Percentiles rank a stretch among this genome's conserved stretches.
These are phyloP conservation scores for Megaleporinus macrocephalus DNA, from an alignment of 2,113 vertebrate genomes.

Conservation along the genomic window DNA sequence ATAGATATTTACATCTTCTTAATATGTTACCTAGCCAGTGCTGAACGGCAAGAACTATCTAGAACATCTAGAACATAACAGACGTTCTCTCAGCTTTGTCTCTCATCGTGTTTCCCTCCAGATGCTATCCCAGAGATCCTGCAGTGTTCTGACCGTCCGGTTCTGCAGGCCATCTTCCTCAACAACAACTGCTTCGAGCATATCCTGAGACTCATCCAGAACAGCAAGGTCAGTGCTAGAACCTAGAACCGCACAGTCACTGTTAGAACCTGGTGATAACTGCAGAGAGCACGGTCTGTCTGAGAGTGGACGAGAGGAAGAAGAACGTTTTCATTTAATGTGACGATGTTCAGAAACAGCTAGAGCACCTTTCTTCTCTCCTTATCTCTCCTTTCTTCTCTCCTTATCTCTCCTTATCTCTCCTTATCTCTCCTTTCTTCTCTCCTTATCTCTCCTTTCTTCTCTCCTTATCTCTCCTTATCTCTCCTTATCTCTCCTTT, in stretches of 20 bases:
- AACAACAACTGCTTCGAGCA: conserved; percentile 99
- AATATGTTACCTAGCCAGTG: no score
- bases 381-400: neutral
- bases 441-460: neutral
- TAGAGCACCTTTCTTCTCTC: neutral
- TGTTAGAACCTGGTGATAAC: no score
- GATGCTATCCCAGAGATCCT: conserved; percentile 93
- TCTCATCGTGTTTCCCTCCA: conserved; percentile 58
- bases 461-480: neutral
- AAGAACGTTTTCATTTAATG: neutral
- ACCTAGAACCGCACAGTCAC: neutral
- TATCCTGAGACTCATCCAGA: conserved; percentile 94
- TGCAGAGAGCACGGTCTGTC: no score
- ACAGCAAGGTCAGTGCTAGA: conserved; percentile 89
- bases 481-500: neutral
- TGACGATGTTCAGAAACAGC: no score
- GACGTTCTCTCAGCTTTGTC: no score
- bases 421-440: neutral
- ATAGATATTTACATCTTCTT: no score
- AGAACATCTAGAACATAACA: no score
- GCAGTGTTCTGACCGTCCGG: conserved; percentile 89
- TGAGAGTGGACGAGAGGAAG: neutral
- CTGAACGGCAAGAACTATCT: no score
- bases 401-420: neutral
- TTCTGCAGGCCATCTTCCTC: conserved; percentile 92